Percentiles rank a stretch among this genome's conserved stretches.
These are phyloP conservation scores for Oithona nana DNA, from an alignment of 2,888 invertebrate genomes.

Conservation along the genomic window DNA sequence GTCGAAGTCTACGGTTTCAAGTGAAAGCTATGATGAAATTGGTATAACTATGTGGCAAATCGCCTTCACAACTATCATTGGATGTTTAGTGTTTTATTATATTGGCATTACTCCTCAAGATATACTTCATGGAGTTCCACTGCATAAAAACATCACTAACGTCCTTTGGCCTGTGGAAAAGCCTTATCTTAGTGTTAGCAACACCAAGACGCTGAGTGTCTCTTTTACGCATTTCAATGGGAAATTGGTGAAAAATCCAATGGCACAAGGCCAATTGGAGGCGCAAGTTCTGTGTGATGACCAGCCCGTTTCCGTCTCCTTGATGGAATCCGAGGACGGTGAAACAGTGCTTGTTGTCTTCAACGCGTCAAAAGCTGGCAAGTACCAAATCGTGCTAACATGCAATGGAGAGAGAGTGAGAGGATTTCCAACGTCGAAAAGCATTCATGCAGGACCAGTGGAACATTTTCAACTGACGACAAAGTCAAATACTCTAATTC, in stretches of 20 bases:
- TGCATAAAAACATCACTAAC: background rate
- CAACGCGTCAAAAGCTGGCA: constrained; percentile 72
- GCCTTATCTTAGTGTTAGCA: background rate
- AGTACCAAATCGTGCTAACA: constrained; percentile 67
- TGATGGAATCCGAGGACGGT: constrained; percentile 53
- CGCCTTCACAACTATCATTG: no score
- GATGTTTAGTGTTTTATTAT: no score
- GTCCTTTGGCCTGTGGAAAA: background rate
- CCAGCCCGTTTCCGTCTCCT: background rate
- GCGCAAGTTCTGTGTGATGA: background rate
- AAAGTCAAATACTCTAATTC: constrained; percentile 38
- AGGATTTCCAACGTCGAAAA: constrained; percentile 63
- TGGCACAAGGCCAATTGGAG: background rate
- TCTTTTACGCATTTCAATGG: background rate
- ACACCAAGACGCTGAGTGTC: background rate
- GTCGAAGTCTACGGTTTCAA: no score
- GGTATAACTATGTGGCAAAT: no score
- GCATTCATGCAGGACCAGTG: constrained; percentile 48
- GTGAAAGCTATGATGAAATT: no score
- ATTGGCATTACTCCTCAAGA: background rate
- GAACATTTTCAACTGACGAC: constrained; percentile 18
- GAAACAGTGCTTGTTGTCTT: constrained; percentile 76
- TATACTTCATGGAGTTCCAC: background rate
- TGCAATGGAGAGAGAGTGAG: constrained; percentile 52
- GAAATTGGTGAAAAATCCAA: background rate